Evolutionary conservation across 2,888 invertebrate species (phyloP).

Genomic region (Drosophila ochracea): DNA sequence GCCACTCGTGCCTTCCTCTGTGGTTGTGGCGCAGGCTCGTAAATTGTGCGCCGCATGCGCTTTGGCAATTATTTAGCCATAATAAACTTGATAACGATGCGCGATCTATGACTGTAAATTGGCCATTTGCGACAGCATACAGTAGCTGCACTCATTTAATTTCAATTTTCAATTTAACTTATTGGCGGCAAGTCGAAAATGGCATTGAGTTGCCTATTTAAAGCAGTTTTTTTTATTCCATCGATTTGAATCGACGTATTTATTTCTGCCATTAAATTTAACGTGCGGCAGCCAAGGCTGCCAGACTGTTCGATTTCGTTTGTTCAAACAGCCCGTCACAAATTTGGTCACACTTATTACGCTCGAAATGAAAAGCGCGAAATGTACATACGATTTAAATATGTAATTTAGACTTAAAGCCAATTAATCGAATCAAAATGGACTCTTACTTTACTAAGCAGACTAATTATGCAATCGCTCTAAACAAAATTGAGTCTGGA

Average conservation of each 20-base stretch:
- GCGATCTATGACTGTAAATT: slow-evolving; percentile 49
- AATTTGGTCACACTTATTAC: slow-evolving; percentile 25
- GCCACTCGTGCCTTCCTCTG: slow-evolving; percentile 45
- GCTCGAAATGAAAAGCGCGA: background rate
- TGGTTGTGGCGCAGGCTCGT: slow-evolving; percentile 41
- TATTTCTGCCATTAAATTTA: background rate
- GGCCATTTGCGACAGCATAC: slow-evolving; percentile 37
- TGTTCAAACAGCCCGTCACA: background rate
- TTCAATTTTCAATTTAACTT: slow-evolving; percentile 36
- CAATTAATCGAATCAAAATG: background rate
- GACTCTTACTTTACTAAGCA: background rate
- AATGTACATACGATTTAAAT: background rate
- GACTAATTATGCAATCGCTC: background rate
- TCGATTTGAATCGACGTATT: background rate
- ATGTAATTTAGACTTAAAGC: background rate
- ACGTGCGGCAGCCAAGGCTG: slow-evolving; percentile 3
- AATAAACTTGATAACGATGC: slow-evolving; percentile 56
- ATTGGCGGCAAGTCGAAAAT: slow-evolving; percentile 20
- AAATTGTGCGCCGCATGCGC: slow-evolving; percentile 70
- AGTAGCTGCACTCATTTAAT: slow-evolving; percentile 53
- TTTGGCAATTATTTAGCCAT: slow-evolving; percentile 65
- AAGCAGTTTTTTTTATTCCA: background rate
- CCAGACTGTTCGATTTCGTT: slow-evolving; percentile 6
- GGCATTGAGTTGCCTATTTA: background rate
- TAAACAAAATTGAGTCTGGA: too few species aligned